Base-by-base conservation (phyloP, 2,113 vertebrate genomes). In the Taxidea taxus region DNA sequence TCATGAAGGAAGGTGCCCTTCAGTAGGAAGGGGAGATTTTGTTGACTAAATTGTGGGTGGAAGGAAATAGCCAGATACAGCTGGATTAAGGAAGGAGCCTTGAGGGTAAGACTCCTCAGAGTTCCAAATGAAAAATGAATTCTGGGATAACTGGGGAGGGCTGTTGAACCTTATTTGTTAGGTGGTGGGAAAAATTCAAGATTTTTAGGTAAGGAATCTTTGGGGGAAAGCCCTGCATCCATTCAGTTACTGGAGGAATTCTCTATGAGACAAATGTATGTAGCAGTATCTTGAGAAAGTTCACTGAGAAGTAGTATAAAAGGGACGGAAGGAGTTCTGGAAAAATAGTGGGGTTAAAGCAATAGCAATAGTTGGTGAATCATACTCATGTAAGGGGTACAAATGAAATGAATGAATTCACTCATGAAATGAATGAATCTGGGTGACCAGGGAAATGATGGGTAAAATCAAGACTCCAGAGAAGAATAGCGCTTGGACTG, bases 211-310 rank as follows among this genome's bases (percentile, higher is more conserved):
- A n/a, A 74, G 34, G 12, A 23, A 49, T 92, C 60, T 54, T 68
- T 93, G 64, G n/a, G 85, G 31, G 75, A 72, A 49, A 68, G 25
- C 49, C 18, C 42, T 94, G 14, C 5, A 25, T 62, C n/a, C 6
- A 42, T 80, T 60, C 64, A 81, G 3, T 72, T 56, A 51, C 77
- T 44, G 21, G 47, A 91, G 66, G 78, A 93, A 27, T 51, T 6
- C 51, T 21, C 1, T 10, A 0, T 66, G 66, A 12, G 27, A 62
- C 1, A 1, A 54, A 31, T 11, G 10, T 31, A 25, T 25, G 1
- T 34, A 49, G n/a, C 29, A 27, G 34, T 44, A 86, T 29, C 56
- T 97, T 29, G 25, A 58, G 37, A 1, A 56, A 11, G 27, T 56
- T 70, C 25, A 81, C 10, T 25, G 34, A 77, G 27, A 93, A 86